These are phyloP conservation scores for Pteruthius melanotis DNA, from an alignment of 2,113 vertebrate genomes.

Conservation along the genomic window DNA sequence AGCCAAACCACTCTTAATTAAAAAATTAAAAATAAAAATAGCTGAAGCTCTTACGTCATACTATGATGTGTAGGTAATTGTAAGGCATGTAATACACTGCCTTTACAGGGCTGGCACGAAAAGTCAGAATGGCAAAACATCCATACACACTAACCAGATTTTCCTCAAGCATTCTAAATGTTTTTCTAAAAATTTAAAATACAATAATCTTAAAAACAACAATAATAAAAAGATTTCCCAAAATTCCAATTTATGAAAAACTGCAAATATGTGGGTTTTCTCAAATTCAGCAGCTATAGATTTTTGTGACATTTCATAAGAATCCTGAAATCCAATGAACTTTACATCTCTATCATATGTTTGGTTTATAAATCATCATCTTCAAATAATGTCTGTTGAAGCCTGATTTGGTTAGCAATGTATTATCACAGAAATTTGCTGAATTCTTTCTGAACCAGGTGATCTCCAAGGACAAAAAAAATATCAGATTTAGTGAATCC, in stretches of 20 bases:
- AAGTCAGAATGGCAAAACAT: not conserved
- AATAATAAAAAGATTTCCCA: too few relatives aligned
- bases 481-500: not conserved
- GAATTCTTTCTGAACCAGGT: not conserved
- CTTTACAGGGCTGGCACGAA: not conserved
- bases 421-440: not conserved
- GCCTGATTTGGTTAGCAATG: not conserved
- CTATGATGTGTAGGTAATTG: not conserved
- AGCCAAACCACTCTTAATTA: constrained; percentile 12
- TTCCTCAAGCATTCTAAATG: not conserved
- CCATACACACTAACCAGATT: not conserved
- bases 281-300: not conserved
- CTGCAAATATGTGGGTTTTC: not conserved
- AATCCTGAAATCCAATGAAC: not conserved
- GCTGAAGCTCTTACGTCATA: not conserved
- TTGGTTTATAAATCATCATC: not conserved
- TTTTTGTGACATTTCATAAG: not conserved
- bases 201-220: too few relatives aligned
- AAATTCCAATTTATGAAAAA: not conserved
- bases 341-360: not conserved
- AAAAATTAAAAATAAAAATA: not conserved
- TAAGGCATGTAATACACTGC: not conserved
- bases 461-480: not conserved
- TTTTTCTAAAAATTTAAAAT: not conserved
- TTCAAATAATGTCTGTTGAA: not conserved